These are phyloP conservation scores for Luehdorfia chinensis DNA, from an alignment of 1,140 invertebrate genomes.

Conservation along the genomic window DNA sequence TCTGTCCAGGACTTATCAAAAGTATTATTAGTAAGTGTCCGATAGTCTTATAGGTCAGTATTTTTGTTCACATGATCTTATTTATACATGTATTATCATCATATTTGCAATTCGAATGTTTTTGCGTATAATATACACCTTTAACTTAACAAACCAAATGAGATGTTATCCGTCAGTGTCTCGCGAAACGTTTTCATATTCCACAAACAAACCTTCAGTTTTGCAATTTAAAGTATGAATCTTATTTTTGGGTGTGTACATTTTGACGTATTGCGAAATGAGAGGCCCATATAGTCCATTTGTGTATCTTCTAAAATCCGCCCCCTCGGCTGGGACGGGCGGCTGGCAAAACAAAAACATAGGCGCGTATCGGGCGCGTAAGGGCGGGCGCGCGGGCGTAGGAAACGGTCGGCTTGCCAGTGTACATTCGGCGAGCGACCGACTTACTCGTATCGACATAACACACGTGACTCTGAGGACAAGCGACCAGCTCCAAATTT, in stretches of 20 bases:
- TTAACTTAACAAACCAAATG: background rate
- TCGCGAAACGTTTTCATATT: slow-evolving; percentile 9
- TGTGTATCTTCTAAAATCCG: slow-evolving; percentile 11
- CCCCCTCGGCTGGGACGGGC: slow-evolving; percentile 21
- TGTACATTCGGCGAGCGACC: slow-evolving; percentile 47
- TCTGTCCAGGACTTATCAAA: background rate
- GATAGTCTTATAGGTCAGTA: slow-evolving; percentile 5
- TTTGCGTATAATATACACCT: background rate
- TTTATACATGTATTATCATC: background rate
- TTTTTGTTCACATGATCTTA: background rate
- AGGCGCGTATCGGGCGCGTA: slow-evolving; percentile 36
- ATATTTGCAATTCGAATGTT: background rate
- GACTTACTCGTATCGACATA: slow-evolving; percentile 40
- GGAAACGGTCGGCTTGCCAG: slow-evolving; percentile 38
- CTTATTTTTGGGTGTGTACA: background rate
- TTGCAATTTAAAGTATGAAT: background rate
- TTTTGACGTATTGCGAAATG: background rate
- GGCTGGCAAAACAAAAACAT: slow-evolving; percentile 48
- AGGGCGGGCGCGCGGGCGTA: slow-evolving; percentile 40
- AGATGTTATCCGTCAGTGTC: slow-evolving; percentile 4
- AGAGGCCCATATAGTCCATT: background rate
- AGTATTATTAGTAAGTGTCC: slow-evolving; percentile 9
- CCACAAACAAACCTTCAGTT: slow-evolving; percentile 1
- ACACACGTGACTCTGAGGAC: too few relatives aligned
- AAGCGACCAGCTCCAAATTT: background rate